phyloP scores from a whole-genome alignment of 2,113 vertebrate genomes.

The Cranoglanis bouderius region DNA sequence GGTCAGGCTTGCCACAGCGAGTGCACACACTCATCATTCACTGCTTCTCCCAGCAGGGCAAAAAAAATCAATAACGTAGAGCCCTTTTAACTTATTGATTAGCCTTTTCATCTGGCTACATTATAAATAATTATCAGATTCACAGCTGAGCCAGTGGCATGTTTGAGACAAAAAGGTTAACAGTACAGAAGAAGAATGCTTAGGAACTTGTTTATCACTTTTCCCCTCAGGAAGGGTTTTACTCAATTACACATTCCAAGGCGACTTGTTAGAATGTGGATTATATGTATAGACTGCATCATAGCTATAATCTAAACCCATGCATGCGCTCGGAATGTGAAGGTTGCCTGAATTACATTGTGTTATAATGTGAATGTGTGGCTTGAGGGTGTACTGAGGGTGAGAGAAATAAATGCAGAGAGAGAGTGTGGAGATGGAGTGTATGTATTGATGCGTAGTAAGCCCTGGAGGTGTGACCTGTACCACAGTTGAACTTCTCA shows the following conservation, averaged over 20 bases:
- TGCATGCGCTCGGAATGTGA: constrained; percentile 1
- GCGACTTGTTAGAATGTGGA: neutral
- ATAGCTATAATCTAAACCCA: neutral
- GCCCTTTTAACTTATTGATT: constrained; percentile 45
- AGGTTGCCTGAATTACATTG: neutral
- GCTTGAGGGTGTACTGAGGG: constrained; percentile 21
- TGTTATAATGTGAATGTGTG: constrained; percentile 17
- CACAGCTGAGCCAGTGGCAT: constrained; percentile 9
- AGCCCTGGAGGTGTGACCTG: constrained; percentile 17
- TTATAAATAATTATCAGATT: constrained; percentile 31
- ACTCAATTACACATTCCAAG: neutral
- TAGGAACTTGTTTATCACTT: neutral
- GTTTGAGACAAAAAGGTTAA: constrained; percentile 19
- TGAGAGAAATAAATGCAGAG: neutral
- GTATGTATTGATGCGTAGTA: neutral
- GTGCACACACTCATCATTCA: constrained; percentile 27
- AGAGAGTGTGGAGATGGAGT: neutral
- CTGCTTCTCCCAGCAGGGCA: constrained; percentile 14
- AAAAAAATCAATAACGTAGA: constrained; percentile 19
- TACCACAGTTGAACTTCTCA: neutral
- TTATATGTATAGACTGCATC: neutral
- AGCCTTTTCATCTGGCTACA: constrained; percentile 28
- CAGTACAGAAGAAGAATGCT: neutral
- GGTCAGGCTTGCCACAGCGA: neutral
- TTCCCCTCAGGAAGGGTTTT: neutral